phyloP scores from a whole-genome alignment of 2,113 vertebrate genomes.

The Pygoscelis adeliae region DNA sequence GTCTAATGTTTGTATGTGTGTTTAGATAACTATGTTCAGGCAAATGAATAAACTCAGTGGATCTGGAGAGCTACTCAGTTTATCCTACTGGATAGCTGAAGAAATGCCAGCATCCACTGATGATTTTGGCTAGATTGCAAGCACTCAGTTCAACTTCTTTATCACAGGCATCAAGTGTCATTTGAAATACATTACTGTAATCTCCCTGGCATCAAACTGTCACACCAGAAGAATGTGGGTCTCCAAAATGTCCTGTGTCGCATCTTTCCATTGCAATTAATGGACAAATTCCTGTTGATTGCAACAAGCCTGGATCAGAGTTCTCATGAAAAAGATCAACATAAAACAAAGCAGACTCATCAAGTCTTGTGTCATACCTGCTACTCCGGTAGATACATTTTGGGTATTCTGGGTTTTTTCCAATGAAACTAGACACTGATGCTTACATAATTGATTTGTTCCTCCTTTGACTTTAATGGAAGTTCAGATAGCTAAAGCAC shows the following conservation, averaged over 20 bases:
- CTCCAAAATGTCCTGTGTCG: neutral
- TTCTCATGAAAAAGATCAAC: neutral
- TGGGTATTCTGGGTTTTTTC: neutral
- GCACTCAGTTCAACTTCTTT: neutral
- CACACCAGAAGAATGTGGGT: neutral
- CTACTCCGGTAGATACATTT: neutral
- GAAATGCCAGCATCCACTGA: neutral
- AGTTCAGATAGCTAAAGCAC: neutral
- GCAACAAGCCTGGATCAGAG: neutral
- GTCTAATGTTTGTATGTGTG: neutral
- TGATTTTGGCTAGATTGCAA: neutral
- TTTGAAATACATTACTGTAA: constrained; percentile 15
- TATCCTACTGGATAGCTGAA: neutral
- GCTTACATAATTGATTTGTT: neutral
- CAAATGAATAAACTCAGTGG: neutral
- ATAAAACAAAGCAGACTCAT: neutral
- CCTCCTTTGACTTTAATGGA: neutral
- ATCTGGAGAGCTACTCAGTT: neutral
- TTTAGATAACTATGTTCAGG: neutral
- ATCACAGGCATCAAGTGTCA: neutral
- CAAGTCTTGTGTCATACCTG: neutral
- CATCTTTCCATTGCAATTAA: neutral
- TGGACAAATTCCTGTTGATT: neutral
- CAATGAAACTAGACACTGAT: neutral
- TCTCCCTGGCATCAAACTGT: neutral